A percentile compares a stretch with the other conserved stretches of the same genome.
Evolutionary conservation across 2,797 vertebrate species (phyloP).

Genomic region (Hydrolagus colliei): DNA sequence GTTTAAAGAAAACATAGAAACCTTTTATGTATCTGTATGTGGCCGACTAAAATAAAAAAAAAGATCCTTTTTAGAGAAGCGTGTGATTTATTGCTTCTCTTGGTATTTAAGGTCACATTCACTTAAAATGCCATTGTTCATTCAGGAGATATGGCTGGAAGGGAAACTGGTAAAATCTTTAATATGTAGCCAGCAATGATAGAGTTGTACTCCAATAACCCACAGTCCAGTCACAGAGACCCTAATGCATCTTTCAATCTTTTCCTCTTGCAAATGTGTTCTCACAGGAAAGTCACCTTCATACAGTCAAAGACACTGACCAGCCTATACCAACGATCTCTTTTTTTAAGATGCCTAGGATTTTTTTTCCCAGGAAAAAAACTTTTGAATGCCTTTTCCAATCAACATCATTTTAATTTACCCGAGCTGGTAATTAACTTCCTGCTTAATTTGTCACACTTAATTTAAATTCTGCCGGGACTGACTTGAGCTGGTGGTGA

Average conservation of each 20-base stretch:
- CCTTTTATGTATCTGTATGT: constrained; percentile 33
- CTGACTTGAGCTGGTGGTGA: constrained; percentile 41
- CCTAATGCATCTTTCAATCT: constrained; percentile 38
- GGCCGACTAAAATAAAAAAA: constrained; percentile 41
- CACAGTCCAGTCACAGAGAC: constrained; percentile 26
- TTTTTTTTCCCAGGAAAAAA: constrained; percentile 43
- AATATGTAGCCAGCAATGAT: constrained; percentile 40
- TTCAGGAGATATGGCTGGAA: constrained; percentile 37
- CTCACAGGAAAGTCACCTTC: constrained; percentile 55
- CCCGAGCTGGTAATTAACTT: constrained; percentile 64
- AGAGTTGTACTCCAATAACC: constrained; percentile 39
- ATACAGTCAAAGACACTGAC: constrained; percentile 38
- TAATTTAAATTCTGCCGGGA: constrained; percentile 55
- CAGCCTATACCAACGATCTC: constrained; percentile 49
- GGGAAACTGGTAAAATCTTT: constrained; percentile 37
- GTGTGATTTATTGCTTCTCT: constrained; percentile 47
- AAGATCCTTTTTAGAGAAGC: constrained; percentile 37
- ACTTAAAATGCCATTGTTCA: constrained; percentile 44
- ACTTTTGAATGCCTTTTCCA: constrained; percentile 58
- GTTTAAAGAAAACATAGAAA: constrained; percentile 32
- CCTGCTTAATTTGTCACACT: constrained; percentile 62
- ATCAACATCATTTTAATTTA: constrained; percentile 63
- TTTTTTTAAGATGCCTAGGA: constrained; percentile 45
- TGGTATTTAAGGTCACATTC: constrained; percentile 49
- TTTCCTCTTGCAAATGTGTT: constrained; percentile 32